Base-by-base conservation (phyloP, 2,797 vertebrate genomes). In the Liasis olivaceus region DNA sequence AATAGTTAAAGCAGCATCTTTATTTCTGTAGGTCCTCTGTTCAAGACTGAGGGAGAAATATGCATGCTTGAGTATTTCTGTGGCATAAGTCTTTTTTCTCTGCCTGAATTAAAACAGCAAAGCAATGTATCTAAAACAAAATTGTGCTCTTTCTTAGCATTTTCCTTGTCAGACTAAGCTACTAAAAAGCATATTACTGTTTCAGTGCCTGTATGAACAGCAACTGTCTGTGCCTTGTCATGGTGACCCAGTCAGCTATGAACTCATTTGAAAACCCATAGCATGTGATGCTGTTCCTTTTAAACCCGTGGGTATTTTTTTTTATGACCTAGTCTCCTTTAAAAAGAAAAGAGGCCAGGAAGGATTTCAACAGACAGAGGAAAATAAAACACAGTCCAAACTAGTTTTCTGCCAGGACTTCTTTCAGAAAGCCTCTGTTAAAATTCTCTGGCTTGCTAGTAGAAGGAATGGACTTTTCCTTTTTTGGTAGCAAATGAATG, bases 401-500 rank as follows among this genome's bases (percentile, higher is more conserved):
- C 0, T 36, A 31, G 13, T 24, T 91, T 22, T 8, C 60, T 89
- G 87, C 22, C 90, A 92, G 0, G 0, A 89, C 22, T 77, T 85
- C 1, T 54, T 94, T 11, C 24, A 89, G 56, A 66, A 0, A 2
- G 1, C 1, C 64, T 95, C 93, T 94, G n/a, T 87, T 91, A 93
- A 60, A 91, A 63, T 91, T 59, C 60, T n/a, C 3, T 2, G 62
- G 31, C 77, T 81, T 94, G 91, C 47, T 22, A 1, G 1, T 2
- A 4, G 85, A 92, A 77, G 87, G 12, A 91, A 69, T 0, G 0
- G n/a, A 11, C 54, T 72, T 84, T 90, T 89, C 85, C 89, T 93
- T 95, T 96, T 97, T 95, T 93, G 59, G 92, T 95, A 91, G 91
- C 87, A 94, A 93, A 89, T 85, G 20, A 95, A 69, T 89, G 22